A percentile compares a stretch with the other conserved stretches of the same genome.
Conservation (phyloP, 2,797 vertebrate genomes). For the Microctenopoma steveboyesi region DNA sequence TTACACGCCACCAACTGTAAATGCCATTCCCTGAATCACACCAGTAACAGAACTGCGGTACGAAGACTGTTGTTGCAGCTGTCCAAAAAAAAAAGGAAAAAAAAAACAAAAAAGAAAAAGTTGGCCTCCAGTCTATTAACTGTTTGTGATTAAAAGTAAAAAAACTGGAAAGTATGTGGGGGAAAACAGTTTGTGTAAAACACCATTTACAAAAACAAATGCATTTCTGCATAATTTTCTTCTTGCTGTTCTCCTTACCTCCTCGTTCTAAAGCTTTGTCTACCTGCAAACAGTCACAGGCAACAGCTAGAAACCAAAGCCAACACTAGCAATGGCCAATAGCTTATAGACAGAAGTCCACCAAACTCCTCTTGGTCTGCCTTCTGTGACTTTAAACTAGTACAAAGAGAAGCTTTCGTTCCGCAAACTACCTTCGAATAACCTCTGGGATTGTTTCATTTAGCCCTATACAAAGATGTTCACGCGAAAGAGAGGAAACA, state of each 20-base stretch:
- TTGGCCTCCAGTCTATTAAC: conserved; percentile 93
- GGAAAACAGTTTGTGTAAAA: conserved; percentile 89
- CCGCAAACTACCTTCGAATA: conserved; percentile 98
- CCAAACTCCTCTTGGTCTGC: conserved; percentile 92
- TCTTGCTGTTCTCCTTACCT: conserved; percentile 98
- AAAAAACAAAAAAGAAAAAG: conserved; percentile 55
- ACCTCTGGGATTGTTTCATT: conserved; percentile 99
- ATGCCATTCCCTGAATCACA: conserved; percentile 91
- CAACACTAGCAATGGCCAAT: conserved; percentile 99
- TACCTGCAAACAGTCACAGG: conserved; percentile 99
- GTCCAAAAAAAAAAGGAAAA: conserved; percentile 61
- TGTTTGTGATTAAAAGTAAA: conserved; percentile 90
- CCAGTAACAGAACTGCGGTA: conserved; percentile 90
- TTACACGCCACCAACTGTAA: conserved; percentile 97
- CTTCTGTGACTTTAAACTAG: conserved; percentile 99
- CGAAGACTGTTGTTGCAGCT: conserved; percentile 95
- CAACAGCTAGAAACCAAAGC: conserved; percentile 99
- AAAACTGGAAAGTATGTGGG: conserved; percentile 88
- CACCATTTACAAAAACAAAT: conserved; percentile 87
- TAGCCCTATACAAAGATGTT: conserved; percentile 96
- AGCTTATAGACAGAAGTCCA: conserved; percentile 97
- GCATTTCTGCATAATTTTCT: conserved; percentile 94
- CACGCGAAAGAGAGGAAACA: conserved; percentile 51
- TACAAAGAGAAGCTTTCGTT: conserved; percentile 96
- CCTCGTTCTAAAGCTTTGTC: conserved; percentile 99